A percentile compares a stretch with the other conserved stretches of the same genome.
Evolutionary conservation across 2,797 vertebrate genomes (phyloP).

Genomic region (Coilia nasus): DNA sequence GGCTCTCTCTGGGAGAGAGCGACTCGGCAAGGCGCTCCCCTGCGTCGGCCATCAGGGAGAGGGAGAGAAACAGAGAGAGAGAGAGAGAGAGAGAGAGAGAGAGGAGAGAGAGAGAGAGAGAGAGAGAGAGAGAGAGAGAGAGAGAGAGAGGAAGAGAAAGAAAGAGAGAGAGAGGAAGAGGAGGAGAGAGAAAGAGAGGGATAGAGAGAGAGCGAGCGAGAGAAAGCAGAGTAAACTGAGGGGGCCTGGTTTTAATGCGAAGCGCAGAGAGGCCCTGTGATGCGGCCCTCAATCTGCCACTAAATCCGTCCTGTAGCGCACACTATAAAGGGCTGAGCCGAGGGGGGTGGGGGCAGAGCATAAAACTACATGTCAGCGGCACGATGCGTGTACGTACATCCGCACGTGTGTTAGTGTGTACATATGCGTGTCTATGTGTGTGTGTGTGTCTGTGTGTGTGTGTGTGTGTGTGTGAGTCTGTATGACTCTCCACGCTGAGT

Average conservation of each 20-base stretch:
- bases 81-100: no score
- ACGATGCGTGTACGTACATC: slow-evolving; percentile 35
- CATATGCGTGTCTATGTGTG: background rate
- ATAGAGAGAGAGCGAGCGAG: no score
- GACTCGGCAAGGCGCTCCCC: background rate
- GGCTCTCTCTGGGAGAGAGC: background rate
- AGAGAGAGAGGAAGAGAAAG: no score
- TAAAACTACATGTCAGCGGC: slow-evolving; percentile 58
- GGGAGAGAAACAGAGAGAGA: background rate
- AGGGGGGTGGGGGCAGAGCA: slow-evolving; percentile 44
- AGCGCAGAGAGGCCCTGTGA: slow-evolving; percentile 61
- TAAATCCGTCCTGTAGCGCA: slow-evolving; percentile 63
- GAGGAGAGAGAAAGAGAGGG: no score
- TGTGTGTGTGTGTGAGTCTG: background rate
- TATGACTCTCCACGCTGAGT: background rate
- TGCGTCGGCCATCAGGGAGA: background rate
- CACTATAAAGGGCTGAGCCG: slow-evolving; percentile 62
- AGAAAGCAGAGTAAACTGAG: no score
- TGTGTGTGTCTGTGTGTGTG: background rate
- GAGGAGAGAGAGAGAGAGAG: no score
- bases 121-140: no score
- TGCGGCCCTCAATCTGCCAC: slow-evolving; percentile 64
- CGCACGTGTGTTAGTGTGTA: slow-evolving; percentile 36
- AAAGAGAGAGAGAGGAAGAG: no score
- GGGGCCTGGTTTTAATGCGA: slow-evolving; percentile 65